phyloP scores from a whole-genome alignment of 2,113 vertebrate species.

The Hiodon alosoides region DNA sequence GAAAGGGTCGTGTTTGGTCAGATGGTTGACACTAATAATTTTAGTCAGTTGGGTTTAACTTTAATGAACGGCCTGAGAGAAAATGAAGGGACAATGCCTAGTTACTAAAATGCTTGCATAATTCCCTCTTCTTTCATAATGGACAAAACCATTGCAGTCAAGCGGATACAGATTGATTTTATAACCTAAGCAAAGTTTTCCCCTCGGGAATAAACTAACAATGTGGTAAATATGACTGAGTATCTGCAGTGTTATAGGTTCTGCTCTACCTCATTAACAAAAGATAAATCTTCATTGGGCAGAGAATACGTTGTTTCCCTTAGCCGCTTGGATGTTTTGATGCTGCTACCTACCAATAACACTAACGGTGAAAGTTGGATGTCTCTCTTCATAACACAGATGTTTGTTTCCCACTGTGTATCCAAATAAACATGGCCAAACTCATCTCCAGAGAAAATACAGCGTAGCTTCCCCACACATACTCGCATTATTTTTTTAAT shows the following conservation, averaged over 20 bases:
- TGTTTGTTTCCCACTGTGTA: slow-evolving; percentile 32
- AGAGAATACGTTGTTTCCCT: slow-evolving; percentile 28
- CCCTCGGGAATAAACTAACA: slow-evolving; percentile 22
- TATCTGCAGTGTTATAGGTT: slow-evolving; percentile 27
- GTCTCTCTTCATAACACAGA: slow-evolving; percentile 45
- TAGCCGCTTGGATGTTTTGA: slow-evolving; percentile 37
- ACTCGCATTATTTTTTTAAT: slow-evolving; percentile 29
- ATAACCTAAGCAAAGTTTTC: slow-evolving; percentile 3
- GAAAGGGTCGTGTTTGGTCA: neutral
- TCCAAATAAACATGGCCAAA: slow-evolving; percentile 32
- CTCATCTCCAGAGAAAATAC: too few relatives aligned
- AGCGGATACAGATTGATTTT: neutral
- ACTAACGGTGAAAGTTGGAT: slow-evolving; percentile 44
- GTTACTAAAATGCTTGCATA: neutral
- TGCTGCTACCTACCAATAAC: slow-evolving; percentile 37
- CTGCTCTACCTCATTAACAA: slow-evolving; percentile 34
- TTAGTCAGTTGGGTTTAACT: neutral
- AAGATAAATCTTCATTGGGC: slow-evolving; percentile 34
- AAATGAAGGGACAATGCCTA: neutral
- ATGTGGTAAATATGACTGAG: slow-evolving; percentile 37
- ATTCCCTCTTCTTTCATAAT: neutral
- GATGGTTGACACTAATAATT: neutral
- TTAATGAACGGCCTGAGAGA: neutral
- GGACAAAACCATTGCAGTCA: neutral
- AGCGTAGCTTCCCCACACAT: neutral